Percentiles rank a stretch among this genome's conserved stretches.
Conservation (phyloP, 1,140 invertebrate species). For the Dufourea novaeangliae region DNA sequence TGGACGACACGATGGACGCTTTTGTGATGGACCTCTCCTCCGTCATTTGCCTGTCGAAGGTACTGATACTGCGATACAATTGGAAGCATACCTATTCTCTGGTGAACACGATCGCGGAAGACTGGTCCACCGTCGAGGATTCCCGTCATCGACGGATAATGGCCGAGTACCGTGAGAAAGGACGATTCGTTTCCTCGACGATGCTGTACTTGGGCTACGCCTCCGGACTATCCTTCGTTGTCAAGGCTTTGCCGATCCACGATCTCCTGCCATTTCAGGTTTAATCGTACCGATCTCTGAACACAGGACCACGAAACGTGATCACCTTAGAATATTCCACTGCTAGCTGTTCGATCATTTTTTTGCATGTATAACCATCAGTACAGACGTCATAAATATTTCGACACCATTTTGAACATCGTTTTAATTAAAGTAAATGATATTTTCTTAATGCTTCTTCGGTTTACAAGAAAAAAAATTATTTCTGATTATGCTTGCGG, state of each 20-base stretch:
- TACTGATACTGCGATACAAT: slow-evolving; percentile 37
- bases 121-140: slow-evolving; percentile 39
- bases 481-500: no score
- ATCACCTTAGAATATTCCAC: no score
- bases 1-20: slow-evolving; percentile 61
- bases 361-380: no score
- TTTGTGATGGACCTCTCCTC: slow-evolving; percentile 59
- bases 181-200: slow-evolving; percentile 37
- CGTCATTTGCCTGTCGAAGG: slow-evolving; percentile 53
- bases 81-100: slow-evolving; percentile 28
- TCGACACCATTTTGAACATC: no score
- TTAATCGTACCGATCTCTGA: not conserved
- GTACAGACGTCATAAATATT: no score
- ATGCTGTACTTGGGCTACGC: slow-evolving; percentile 54
- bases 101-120: slow-evolving; percentile 39
- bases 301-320: no score
- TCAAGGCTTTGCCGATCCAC: slow-evolving; percentile 32
- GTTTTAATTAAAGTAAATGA: no score
- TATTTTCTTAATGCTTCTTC: no score
- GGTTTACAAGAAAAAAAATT: no score
- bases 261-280: slow-evolving; percentile 9
- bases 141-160: slow-evolving; percentile 21
- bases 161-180: slow-evolving; percentile 35
- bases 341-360: no score
- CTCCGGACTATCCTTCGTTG: slow-evolving; percentile 42